These are phyloP conservation scores for Loripinus fragilis DNA, from an alignment of 2,888 invertebrate genomes.

Conservation along the genomic window DNA sequence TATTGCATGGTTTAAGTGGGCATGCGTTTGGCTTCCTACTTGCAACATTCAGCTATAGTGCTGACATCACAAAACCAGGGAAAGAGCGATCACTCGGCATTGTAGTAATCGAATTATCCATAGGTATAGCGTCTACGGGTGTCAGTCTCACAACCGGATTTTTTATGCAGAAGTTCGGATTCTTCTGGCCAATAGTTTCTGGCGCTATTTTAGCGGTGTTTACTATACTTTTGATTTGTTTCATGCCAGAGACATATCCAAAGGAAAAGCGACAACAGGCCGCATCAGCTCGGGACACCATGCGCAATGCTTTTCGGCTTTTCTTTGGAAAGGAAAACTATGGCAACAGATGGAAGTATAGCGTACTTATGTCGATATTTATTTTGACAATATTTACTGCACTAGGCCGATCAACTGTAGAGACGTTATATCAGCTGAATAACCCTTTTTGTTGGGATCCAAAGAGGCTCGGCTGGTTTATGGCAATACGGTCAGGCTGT, in stretches of 20 bases:
- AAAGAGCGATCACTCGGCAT: conserved; percentile 51
- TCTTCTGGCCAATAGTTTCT: conserved; percentile 47
- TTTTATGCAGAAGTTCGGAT: conserved; percentile 50
- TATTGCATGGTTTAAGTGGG: conserved; percentile 60
- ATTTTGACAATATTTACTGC: conserved; percentile 36
- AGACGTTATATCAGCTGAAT: conserved; percentile 57
- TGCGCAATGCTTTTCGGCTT: conserved; percentile 42
- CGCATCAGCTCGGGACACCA: conserved; percentile 24
- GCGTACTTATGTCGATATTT: conserved; percentile 45
- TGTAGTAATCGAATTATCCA: conserved; percentile 46
- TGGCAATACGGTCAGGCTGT: conserved; percentile 29
- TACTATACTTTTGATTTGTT: conserved; percentile 20
- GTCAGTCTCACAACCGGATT: conserved; percentile 49
- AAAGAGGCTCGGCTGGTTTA: conserved; percentile 54
- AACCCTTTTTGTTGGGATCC: conserved; percentile 67
- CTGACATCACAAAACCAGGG: conserved; percentile 49
- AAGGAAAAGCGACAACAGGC: conserved; percentile 25
- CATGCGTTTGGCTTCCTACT: conserved; percentile 54
- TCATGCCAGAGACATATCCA: conserved; percentile 56
- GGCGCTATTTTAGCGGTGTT: conserved; percentile 23
- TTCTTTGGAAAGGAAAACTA: conserved; percentile 44
- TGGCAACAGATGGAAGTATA: conserved; percentile 60
- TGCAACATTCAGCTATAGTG: conserved; percentile 55
- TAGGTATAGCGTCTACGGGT: conserved; percentile 30
- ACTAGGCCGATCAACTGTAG: conserved; percentile 51